phyloP scores from a whole-genome alignment of 1,140 invertebrate species.

The Calliopsis andreniformis region DNA sequence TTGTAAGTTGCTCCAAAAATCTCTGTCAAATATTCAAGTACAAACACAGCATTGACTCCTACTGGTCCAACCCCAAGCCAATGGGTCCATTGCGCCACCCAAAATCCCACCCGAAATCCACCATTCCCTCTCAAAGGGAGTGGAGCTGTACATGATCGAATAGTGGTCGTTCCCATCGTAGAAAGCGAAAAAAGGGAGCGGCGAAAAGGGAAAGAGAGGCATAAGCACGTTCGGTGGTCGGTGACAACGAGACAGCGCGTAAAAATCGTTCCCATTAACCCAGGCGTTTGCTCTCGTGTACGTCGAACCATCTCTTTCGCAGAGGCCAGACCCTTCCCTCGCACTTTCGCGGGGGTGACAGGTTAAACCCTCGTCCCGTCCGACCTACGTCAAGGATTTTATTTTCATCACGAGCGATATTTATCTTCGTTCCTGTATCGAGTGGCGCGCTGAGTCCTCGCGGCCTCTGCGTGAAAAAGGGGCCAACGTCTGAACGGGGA shows the following conservation, averaged over 20 bases:
- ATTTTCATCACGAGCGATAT: constrained; percentile 70
- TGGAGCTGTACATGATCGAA: background rate
- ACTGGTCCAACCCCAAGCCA: background rate
- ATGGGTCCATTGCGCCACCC: background rate
- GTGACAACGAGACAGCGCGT: constrained; percentile 17
- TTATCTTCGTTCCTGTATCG: constrained; percentile 60
- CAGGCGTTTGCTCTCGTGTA: background rate
- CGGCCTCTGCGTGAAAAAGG: constrained; percentile 39
- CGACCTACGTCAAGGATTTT: constrained; percentile 69
- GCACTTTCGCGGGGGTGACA: constrained; percentile 40
- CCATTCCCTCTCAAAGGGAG: background rate
- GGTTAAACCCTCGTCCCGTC: constrained; percentile 54
- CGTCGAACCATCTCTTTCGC: background rate
- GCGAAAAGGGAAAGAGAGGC: background rate
- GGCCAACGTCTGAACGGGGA: constrained; percentile 27
- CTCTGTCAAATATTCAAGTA: background rate
- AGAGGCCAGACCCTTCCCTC: background rate
- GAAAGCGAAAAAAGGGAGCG: background rate
- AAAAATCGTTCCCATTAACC: constrained; percentile 49
- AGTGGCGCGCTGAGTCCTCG: constrained; percentile 15
- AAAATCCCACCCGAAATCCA: background rate
- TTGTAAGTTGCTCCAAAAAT: background rate
- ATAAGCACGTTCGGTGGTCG: background rate
- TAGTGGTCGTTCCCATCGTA: background rate
- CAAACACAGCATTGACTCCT: no score